phyloP scores from a whole-genome alignment of 2,888 invertebrate genomes.

The Drosophila greeni region DNA sequence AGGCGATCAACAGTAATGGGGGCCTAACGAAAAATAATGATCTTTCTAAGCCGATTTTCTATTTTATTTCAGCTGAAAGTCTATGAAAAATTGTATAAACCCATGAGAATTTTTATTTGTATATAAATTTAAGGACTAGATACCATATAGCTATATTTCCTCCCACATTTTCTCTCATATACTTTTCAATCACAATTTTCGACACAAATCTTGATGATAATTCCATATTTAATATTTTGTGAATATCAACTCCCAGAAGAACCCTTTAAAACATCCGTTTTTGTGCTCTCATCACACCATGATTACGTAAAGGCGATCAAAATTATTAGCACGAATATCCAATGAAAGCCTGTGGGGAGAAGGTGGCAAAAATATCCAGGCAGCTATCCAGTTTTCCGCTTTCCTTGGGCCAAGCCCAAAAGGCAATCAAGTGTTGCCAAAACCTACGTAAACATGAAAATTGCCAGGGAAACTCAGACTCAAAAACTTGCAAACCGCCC shows the following conservation, averaged over 20 bases:
- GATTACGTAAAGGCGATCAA: slow-evolving; percentile 17
- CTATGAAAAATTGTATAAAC: neutral
- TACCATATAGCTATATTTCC: neutral
- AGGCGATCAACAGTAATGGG: slow-evolving; percentile 9
- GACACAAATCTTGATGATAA: neutral
- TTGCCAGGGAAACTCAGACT: slow-evolving; percentile 52
- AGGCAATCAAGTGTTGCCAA: slow-evolving; percentile 70
- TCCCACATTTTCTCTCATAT: too few relatives aligned
- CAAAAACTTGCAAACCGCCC: slow-evolving; percentile 22
- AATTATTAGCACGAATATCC: slow-evolving; percentile 18
- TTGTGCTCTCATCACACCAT: neutral
- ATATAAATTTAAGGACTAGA: too few relatives aligned
- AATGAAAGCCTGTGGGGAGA: slow-evolving; percentile 2
- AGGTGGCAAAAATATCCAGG: slow-evolving; percentile 13
- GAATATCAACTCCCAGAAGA: slow-evolving; percentile 4
- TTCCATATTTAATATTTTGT: neutral
- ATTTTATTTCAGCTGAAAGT: neutral
- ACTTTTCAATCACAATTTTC: neutral
- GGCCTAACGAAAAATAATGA: neutral
- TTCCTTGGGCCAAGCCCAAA: slow-evolving; percentile 54
- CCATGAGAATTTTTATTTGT: too few relatives aligned
- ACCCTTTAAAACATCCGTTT: slow-evolving; percentile 1
- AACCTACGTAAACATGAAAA: slow-evolving; percentile 66
- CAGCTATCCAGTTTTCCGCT: slow-evolving; percentile 24
- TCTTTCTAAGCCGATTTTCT: neutral